Percentiles rank a stretch among this genome's conserved stretches.
Conservation (phyloP, 2,113 vertebrate species). For the Fregata magnificens region DNA sequence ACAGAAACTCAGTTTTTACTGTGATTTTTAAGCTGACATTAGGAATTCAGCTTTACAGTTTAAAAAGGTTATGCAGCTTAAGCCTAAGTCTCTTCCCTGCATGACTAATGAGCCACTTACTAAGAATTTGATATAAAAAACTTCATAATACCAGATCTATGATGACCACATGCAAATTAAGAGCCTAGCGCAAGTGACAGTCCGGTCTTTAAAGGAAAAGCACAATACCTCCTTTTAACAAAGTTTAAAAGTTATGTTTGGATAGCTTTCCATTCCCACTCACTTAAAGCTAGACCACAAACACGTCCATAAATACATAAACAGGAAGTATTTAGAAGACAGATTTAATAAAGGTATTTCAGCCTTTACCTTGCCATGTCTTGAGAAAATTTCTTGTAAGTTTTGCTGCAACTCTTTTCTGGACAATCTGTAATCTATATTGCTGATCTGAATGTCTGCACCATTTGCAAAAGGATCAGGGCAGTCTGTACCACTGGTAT, state of each 20-base stretch:
- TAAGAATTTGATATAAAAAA: neutral
- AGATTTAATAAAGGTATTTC: neutral
- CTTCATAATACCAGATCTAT: neutral
- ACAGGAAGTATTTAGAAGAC: neutral
- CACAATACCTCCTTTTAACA: neutral
- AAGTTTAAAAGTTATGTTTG: neutral
- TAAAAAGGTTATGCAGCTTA: neutral
- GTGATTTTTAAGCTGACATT: neutral
- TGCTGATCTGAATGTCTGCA: constrained; percentile 89
- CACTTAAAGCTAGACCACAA: neutral
- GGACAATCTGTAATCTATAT: constrained; percentile 93
- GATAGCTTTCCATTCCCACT: neutral
- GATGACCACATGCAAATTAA: neutral
- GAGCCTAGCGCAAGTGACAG: neutral
- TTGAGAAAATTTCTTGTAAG: constrained; percentile 85
- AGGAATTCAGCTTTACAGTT: neutral
- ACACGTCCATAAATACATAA: neutral
- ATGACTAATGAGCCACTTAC: neutral
- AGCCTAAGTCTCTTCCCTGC: neutral
- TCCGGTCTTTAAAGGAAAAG: neutral
- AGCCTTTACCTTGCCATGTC: constrained; percentile 85
- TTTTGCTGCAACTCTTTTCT: constrained; percentile 92
- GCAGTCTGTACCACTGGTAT: constrained; percentile 64
- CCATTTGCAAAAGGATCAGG: constrained; percentile 89
- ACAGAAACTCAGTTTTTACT: neutral